Percentiles rank a stretch among this genome's conserved stretches.
Conservation (phyloP, 2,888 invertebrate genomes). For the Drosophila borborema region DNA sequence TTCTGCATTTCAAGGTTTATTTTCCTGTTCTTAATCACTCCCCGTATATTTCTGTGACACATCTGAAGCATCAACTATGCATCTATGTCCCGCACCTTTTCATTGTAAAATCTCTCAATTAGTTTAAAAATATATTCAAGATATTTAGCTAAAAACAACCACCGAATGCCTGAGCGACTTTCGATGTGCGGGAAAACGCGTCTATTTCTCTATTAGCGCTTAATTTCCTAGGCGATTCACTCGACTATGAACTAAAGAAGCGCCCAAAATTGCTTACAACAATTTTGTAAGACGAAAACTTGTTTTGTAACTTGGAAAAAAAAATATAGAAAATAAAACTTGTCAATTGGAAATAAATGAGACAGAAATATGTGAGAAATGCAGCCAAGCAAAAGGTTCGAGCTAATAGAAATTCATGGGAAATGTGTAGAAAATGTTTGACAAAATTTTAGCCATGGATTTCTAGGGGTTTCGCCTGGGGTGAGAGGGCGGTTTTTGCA, state of each 20-base stretch:
- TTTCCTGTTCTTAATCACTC: background rate
- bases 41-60: background rate
- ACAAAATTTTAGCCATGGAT: background rate
- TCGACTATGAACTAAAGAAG: constrained; percentile 26
- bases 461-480: background rate
- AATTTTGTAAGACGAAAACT: constrained; percentile 34
- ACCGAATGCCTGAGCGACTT: constrained; percentile 43
- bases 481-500: constrained; percentile 41
- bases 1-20: background rate
- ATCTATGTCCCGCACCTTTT: background rate
- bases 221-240: constrained; percentile 24
- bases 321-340: background rate
- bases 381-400: constrained; percentile 15
- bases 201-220: constrained; percentile 29
- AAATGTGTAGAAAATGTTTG: constrained; percentile 2
- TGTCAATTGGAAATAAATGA: constrained; percentile 32
- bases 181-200: constrained; percentile 27
- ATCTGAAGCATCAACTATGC: background rate
- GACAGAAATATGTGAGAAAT: constrained; percentile 5
- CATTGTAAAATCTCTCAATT: constrained; percentile 34
- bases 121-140: constrained; percentile 29
- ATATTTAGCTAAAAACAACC: constrained; percentile 42
- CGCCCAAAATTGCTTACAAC: constrained; percentile 30
- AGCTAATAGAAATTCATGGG: background rate
- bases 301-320: constrained; percentile 23